Percentiles rank a stretch among this genome's conserved stretches.
phyloP scores from a whole-genome alignment of 2,888 invertebrate genomes.

The Ischnus inquisitorius region DNA sequence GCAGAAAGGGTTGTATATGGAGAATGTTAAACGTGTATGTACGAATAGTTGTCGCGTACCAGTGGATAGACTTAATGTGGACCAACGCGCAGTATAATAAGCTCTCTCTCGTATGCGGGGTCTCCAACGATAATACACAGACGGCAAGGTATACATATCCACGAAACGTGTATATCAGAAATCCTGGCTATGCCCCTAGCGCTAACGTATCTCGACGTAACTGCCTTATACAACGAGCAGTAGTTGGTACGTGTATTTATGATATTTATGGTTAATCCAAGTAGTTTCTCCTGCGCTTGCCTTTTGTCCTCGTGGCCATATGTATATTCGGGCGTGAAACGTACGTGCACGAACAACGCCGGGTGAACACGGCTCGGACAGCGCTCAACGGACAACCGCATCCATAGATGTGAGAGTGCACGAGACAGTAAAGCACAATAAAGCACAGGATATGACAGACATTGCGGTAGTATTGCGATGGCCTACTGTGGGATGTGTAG shows the following conservation, averaged over 20 bases:
- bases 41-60: slow-evolving; percentile 24
- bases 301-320: slow-evolving; percentile 41
- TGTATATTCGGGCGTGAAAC: slow-evolving; percentile 5
- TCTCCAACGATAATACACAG: slow-evolving; percentile 11
- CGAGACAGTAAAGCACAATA: not conserved
- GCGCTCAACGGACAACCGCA: too few species aligned
- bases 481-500: slow-evolving; percentile 27
- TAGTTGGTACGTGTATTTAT: slow-evolving; percentile 37
- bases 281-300: slow-evolving; percentile 31
- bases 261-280: slow-evolving; percentile 62
- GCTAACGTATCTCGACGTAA: slow-evolving; percentile 43
- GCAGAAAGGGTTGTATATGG: not conserved
- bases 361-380: not conserved
- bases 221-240: slow-evolving; percentile 30
- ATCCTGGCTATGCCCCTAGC: slow-evolving; percentile 36
- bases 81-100: slow-evolving; percentile 42
- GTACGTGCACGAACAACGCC: not conserved
- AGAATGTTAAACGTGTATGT: not conserved
- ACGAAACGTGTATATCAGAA: slow-evolving; percentile 17
- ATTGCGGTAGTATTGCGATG: slow-evolving; percentile 18
- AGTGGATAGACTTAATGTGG: slow-evolving; percentile 52
- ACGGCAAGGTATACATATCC: not conserved
- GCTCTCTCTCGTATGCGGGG: slow-evolving; percentile 40
- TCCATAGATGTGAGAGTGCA: not conserved
- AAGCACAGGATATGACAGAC: not conserved